Base-by-base conservation (phyloP, 2,797 vertebrate species). In the Pangasius larnaudii region DNA sequence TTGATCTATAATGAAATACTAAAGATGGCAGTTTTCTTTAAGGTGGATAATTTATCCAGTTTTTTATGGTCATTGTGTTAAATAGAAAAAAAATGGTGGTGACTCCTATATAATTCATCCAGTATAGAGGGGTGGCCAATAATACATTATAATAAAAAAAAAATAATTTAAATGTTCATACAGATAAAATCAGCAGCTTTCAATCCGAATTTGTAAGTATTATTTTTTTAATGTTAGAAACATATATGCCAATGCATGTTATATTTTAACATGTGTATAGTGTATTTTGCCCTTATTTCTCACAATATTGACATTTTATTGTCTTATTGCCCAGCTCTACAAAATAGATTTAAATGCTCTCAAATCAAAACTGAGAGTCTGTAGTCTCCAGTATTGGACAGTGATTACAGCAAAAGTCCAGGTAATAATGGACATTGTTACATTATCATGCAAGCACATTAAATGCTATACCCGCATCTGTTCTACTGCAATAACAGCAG, bases 351-450 rank as follows among this genome's bases (percentile, higher is more conserved):
- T 8, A 49, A 10, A 81, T 61, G 33, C 30, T 27, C 9, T 80
- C 19, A 14, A 59, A 59, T 80, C 10, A 80, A 18, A 75, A 33
- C 46, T 7, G 10, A 36, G 53, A 36, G 16, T 56, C 30, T 58
- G 51, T 24, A 1, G 39, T 39, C 4, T 81, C 56, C 2, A 42
- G 56, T 24, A 19, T 8, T 63, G 14, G 36, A 61, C 33, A 5
- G 79, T 46, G 22, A 30, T 14, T 2, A 36, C 53, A 65, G n/a
- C 24, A 10, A 4, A 46, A n/a, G 7, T 49, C 13, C 33, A 81
- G 19, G 8, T 59, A 14, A 33, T 59, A 80, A 82, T 61, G 36
- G 69, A 85, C 81, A 80, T 91, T 88, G 78, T 78, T 80, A 82
- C 85, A 42, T 59, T 69, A 84, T 69, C 83, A 87, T 79, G 61